phyloP scores from a whole-genome alignment of 1,140 invertebrate species.

The Potamilus streckersoni region DNA sequence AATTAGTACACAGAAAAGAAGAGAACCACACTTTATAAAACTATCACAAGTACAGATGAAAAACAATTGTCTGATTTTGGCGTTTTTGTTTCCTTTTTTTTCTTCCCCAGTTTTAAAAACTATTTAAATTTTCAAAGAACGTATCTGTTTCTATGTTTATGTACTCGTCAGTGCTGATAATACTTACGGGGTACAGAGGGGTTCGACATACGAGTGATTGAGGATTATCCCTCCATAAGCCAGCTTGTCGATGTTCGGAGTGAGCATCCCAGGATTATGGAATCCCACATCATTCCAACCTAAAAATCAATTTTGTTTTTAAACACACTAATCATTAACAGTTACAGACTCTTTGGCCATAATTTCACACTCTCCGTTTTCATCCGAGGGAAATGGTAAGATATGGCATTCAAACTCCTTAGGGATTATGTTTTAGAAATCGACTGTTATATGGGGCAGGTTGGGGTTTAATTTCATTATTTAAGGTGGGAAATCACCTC shows the following conservation, averaged over 20 bases:
- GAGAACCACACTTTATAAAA: too few relatives aligned
- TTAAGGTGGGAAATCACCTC: background rate
- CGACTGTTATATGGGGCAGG: background rate
- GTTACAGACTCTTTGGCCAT: background rate
- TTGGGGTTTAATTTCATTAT: background rate
- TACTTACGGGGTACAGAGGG: conserved; percentile 54
- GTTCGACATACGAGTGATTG: conserved; percentile 54
- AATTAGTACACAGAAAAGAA: too few relatives aligned
- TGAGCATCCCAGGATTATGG: conserved; percentile 50
- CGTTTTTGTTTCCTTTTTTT: too few relatives aligned
- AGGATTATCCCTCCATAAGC: conserved; percentile 54
- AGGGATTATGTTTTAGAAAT: background rate
- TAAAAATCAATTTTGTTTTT: background rate
- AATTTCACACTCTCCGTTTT: background rate
- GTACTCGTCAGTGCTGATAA: too few relatives aligned
- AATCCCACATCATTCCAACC: conserved; percentile 57
- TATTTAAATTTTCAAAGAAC: too few relatives aligned
- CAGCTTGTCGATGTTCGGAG: conserved; percentile 54
- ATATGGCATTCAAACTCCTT: too few relatives aligned
- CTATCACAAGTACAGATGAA: too few relatives aligned
- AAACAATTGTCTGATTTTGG: too few relatives aligned
- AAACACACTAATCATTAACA: background rate
- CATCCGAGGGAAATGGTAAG: too few relatives aligned
- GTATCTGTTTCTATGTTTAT: too few relatives aligned
- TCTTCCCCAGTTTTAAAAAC: too few relatives aligned